Conservation (phyloP, 2,888 invertebrate species). For the Syrphus vitripennis region DNA sequence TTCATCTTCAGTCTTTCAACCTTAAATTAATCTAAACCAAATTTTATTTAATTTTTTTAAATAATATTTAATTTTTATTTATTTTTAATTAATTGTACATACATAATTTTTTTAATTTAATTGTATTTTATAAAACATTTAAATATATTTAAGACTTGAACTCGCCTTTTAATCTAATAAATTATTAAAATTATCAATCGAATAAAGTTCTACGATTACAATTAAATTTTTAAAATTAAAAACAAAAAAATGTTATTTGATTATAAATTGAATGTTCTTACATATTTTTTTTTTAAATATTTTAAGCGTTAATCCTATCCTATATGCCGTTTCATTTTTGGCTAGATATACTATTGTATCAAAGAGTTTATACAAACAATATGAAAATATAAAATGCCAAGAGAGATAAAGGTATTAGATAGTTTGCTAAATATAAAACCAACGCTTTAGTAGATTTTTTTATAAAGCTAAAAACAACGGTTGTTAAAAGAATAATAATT, state of each 20-base stretch:
- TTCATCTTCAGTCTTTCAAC: no score
- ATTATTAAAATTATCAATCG: not conserved
- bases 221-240: not conserved
- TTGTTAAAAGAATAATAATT: slow-evolving; percentile 6
- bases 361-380: not conserved
- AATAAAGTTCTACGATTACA: not conserved
- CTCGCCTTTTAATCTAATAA: not conserved
- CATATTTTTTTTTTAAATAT: not conserved
- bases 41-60: no score
- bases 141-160: slow-evolving; percentile 1
- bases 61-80: not conserved
- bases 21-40: no score
- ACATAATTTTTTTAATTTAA: not conserved
- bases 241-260: not conserved
- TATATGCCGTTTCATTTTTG: slow-evolving; percentile 8
- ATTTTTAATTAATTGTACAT: not conserved
- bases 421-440: not conserved
- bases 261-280: not conserved
- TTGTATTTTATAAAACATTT: not conserved
- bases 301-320: not conserved
- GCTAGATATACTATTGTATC: slow-evolving; percentile 19
- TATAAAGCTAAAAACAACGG: slow-evolving; percentile 3
- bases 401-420: not conserved
- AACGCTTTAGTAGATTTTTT: slow-evolving; percentile 10
- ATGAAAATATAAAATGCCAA: not conserved